Percentiles rank a stretch among this genome's conserved stretches.
phyloP scores from a whole-genome alignment of 2,113 vertebrate species.

The Lampris megalopsis region DNA sequence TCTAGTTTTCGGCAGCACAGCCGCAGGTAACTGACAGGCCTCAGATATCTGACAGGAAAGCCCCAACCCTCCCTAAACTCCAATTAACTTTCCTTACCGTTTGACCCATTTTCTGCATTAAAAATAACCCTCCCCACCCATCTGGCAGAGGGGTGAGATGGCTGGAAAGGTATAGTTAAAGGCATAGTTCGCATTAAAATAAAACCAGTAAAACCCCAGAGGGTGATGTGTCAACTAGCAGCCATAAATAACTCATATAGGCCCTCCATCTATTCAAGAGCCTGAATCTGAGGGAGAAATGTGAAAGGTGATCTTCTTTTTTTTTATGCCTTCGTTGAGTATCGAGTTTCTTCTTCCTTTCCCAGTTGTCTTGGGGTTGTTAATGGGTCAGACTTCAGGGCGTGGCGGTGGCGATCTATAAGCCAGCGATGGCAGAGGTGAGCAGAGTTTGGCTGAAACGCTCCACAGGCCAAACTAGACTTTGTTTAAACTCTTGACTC shows the following conservation, averaged over 20 bases:
- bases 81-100: conserved; percentile 73
- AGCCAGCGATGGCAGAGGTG: not conserved
- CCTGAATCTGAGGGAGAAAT: not conserved
- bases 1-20: not conserved
- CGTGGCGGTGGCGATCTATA: not conserved
- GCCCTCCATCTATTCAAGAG: not conserved
- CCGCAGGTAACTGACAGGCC: conserved; percentile 31
- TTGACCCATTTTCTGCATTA: conserved; percentile 65
- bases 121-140: conserved; percentile 61
- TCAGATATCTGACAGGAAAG: conserved; percentile 42
- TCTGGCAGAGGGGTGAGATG: conserved; percentile 36
- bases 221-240: not conserved
- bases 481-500: conserved; percentile 73
- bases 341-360: not conserved
- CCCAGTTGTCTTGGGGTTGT: conserved; percentile 7
- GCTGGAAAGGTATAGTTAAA: conserved; percentile 35
- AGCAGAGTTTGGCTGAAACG: conserved; percentile 4
- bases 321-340: not conserved
- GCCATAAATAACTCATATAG: not conserved
- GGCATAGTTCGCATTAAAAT: conserved; percentile 6
- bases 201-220: conserved; percentile 14
- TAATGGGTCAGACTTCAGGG: not conserved
- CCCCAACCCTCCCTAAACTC: conserved; percentile 46
- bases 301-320: not conserved
- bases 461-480: conserved; percentile 35